Evolutionary conservation across 2,797 vertebrate species (phyloP).

Genomic region (Staurois parvus): DNA sequence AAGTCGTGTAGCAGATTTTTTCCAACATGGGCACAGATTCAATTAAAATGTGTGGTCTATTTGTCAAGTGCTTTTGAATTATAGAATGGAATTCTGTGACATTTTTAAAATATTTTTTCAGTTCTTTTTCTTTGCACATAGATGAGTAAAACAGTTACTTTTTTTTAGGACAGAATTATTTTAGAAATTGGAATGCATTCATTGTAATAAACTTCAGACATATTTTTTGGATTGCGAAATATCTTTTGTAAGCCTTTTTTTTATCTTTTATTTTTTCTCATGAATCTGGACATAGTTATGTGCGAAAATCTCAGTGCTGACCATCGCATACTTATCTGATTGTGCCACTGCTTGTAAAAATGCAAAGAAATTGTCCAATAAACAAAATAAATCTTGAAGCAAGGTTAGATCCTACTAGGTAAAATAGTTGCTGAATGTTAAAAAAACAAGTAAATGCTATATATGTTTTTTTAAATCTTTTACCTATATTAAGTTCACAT

Average conservation of each 20-base stretch:
- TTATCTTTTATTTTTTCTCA: not conserved
- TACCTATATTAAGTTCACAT: too few species aligned
- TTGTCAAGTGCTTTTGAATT: constrained; percentile 1
- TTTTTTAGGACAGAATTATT: constrained; percentile 9
- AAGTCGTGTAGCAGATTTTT: not conserved
- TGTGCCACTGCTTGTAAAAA: not conserved
- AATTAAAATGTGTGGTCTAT: constrained; percentile 5
- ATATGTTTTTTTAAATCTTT: too few species aligned
- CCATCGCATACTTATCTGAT: not conserved
- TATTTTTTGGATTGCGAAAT: constrained; percentile 2
- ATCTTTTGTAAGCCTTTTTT: not conserved
- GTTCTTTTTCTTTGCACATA: not conserved
- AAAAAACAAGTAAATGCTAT: too few species aligned
- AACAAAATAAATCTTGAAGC: not conserved
- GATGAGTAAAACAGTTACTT: not conserved
- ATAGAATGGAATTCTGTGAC: not conserved
- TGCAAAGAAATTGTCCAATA: not conserved
- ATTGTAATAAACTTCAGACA: constrained; percentile 19
- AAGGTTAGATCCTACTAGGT: not conserved
- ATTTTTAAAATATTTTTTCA: constrained; percentile 1
- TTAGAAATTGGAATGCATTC: constrained; percentile 18
- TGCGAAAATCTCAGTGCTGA: not conserved
- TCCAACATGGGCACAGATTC: not conserved
- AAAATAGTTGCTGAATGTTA: not conserved
- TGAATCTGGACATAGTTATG: not conserved